Evolutionary conservation across 2,797 vertebrate species (phyloP).

Genomic region (Tauraco hartlaubi): DNA sequence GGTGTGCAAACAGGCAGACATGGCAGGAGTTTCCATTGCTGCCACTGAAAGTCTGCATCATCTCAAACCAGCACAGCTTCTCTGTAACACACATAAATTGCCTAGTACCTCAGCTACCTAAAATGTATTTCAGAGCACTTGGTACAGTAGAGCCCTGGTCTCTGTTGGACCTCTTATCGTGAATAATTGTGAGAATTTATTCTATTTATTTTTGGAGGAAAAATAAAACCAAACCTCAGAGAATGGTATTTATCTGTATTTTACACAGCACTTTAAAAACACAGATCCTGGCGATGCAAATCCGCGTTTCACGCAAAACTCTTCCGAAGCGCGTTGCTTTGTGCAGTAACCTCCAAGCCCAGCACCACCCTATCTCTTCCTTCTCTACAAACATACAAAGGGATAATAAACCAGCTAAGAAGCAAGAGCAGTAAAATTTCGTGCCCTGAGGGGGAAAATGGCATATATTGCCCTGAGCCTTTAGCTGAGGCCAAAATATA

Average conservation of each 20-base stretch:
- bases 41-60: not conserved
- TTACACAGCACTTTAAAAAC: constrained; percentile 1
- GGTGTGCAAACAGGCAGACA: not conserved
- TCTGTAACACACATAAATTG: not conserved
- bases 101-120: constrained; percentile 31
- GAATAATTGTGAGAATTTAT: not conserved
- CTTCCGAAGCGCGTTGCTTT: not conserved
- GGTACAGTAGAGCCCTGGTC: not conserved
- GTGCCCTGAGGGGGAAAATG: constrained; percentile 52
- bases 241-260: not conserved
- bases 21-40: not conserved
- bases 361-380: constrained; percentile 18
- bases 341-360: not conserved
- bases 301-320: not conserved
- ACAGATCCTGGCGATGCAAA: not conserved
- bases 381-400: constrained; percentile 65
- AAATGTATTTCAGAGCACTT: constrained; percentile 30
- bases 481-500: constrained; percentile 60
- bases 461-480: constrained; percentile 55
- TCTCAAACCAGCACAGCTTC: not conserved
- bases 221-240: not conserved
- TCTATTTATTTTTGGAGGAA: not conserved
- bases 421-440: constrained; percentile 56
- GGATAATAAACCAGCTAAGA: constrained; percentile 68
- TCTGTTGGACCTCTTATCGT: not conserved